phyloP scores from a whole-genome alignment of 2,797 vertebrate species.

The Lepidocolaptes lacrymiger region DNA sequence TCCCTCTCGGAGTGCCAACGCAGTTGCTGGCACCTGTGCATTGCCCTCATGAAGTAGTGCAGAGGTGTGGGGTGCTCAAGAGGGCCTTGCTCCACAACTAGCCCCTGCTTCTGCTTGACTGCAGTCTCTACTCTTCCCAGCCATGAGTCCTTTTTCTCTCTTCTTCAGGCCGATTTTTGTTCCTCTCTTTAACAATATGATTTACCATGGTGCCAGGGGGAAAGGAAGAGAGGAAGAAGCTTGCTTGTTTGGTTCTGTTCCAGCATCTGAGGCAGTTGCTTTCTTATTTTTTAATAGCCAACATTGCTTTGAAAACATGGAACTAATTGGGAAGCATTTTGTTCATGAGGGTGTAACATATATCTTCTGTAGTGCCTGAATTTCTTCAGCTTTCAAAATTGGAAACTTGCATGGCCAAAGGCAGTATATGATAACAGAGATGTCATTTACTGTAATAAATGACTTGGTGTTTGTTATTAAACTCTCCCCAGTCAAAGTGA shows the following conservation, averaged over 20 bases:
- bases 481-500: neutral
- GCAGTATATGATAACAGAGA: neutral
- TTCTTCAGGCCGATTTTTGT: neutral
- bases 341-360: neutral
- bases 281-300: neutral
- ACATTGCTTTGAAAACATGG: neutral
- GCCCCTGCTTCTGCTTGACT: neutral
- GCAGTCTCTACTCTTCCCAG: neutral
- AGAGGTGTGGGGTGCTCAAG: neutral
- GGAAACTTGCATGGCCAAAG: neutral
- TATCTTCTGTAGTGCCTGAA: neutral
- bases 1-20: neutral
- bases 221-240: neutral
- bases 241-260: neutral
- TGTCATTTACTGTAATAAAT: conserved; percentile 8
- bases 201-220: neutral
- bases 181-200: neutral
- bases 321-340: neutral
- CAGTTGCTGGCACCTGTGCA: neutral
- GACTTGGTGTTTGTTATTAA: neutral
- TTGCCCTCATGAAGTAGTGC: neutral
- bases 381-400: conserved; percentile 3
- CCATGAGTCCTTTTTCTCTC: neutral
- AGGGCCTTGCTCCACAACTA: neutral
- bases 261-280: neutral